Evolutionary conservation across 2,888 invertebrate genomes (phyloP), one percentile per base, ranked within the genome.

Genomic region (Epinotia brunnichana): DNA sequence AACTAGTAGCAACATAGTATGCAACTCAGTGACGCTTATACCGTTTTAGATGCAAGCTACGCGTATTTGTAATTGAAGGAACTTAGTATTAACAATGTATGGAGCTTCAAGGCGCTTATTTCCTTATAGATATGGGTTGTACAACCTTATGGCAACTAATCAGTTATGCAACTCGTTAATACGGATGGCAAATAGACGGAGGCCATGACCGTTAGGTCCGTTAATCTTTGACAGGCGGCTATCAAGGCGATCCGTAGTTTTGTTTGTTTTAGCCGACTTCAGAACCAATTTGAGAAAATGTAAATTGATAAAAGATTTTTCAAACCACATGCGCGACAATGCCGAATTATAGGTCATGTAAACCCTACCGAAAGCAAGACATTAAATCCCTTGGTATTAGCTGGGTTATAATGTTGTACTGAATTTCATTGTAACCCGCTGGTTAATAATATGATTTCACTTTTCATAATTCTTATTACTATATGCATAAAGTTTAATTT

Each of bases 141-240:
- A 5, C 44, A 44, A 44, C 15, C 48, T 39, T 39, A 64, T 64
- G 64, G 53, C 51, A 21, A 13, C 70, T 63, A 70, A 70, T 73
- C 64, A 69, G 61, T 61, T 72, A 70, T 70, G 66, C 71, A 67
- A 41, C 60, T 9, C 67, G 61, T 54, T 64, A 60, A 66, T 44
- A 11, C 9, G 24, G 41, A 60, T 15, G 10, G 60, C 44, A 71
- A 71, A 71, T 29, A 71, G 56, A 63, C 54, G 10, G 62, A 56
- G 11, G 19, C 41, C 21, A 57, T 53, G 29, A 61, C 71, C 71
- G 71, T 59, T 72, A 72, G 2, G n/a, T 21, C 71, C 71, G 71
- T 67, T 72, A 72, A 67, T 44, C 71, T 63, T 39, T 64, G 57
- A 69, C 61, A 15, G 29, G 10, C 59, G 57, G 41, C 66, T 60